A percentile compares a stretch with the other conserved stretches of the same genome.
These are phyloP conservation scores for Drosophila rubida DNA, from an alignment of 2,888 invertebrate genomes.

Conservation along the genomic window DNA sequence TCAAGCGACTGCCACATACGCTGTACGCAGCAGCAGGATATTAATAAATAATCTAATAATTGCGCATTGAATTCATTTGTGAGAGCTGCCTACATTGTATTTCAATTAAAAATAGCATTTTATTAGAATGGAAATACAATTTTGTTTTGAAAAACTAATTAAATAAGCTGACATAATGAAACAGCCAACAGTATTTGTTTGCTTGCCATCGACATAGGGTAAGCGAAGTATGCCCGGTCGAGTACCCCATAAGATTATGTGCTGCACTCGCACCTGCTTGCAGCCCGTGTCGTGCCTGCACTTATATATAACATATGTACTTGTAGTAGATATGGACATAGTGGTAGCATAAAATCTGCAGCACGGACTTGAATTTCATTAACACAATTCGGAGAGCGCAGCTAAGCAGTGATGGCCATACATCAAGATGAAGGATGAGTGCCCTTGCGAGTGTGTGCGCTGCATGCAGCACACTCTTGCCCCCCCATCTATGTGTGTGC, in stretches of 20 bases:
- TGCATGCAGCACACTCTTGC: slow-evolving; percentile 16
- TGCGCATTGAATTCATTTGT: not conserved
- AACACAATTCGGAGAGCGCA: slow-evolving; percentile 66
- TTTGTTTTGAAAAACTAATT: too few species aligned
- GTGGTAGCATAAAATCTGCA: slow-evolving; percentile 31
- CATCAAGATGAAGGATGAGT: slow-evolving; percentile 75
- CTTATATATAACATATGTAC: not conserved
- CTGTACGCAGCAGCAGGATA: not conserved
- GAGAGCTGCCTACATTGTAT: too few species aligned
- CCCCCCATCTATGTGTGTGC: not conserved
- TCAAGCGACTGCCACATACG: not conserved
- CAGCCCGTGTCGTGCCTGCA: not conserved
- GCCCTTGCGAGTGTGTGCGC: slow-evolving; percentile 36
- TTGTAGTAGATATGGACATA: not conserved
- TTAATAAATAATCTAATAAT: not conserved
- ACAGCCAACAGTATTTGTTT: too few species aligned
- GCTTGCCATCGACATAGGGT: too few species aligned
- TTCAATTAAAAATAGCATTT: too few species aligned
- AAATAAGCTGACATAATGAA: too few species aligned
- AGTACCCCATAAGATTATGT: not conserved
- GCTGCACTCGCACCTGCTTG: not conserved
- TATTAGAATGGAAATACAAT: not conserved
- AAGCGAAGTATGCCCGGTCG: not conserved
- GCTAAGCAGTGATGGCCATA: slow-evolving; percentile 69
- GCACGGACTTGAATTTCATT: slow-evolving; percentile 70